These are phyloP conservation scores for Eilema griseolum DNA, from an alignment of 2,888 invertebrate genomes.

Conservation along the genomic window DNA sequence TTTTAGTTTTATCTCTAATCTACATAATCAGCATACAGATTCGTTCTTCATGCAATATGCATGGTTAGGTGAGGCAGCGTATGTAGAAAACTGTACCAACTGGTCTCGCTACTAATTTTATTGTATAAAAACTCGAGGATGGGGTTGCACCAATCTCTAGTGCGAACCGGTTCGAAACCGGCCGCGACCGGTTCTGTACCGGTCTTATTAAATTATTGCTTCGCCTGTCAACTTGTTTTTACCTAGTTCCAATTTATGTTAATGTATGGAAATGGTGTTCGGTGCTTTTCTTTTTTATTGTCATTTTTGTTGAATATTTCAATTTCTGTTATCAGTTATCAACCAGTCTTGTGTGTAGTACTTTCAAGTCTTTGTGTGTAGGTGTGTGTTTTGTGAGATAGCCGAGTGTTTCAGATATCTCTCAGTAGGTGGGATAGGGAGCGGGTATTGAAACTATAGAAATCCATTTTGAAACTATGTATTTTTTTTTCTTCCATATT, in stretches of 20 bases:
- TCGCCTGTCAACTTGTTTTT: slow-evolving; percentile 63
- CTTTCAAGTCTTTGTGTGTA: slow-evolving; percentile 6
- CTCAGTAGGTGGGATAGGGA: slow-evolving; percentile 23
- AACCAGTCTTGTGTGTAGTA: neutral
- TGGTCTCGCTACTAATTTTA: slow-evolving; percentile 48
- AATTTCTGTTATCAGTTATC: slow-evolving; percentile 18
- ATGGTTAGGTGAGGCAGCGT: slow-evolving; percentile 25
- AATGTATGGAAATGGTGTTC: slow-evolving; percentile 67
- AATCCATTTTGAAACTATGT: slow-evolving; percentile 84
- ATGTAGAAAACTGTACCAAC: slow-evolving; percentile 51
- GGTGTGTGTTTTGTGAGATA: slow-evolving; percentile 23
- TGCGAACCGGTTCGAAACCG: slow-evolving; percentile 55
- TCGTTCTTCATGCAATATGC: slow-evolving; percentile 22
- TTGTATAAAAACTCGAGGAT: slow-evolving; percentile 56
- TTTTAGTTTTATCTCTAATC: slow-evolving; percentile 31
- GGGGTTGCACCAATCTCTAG: slow-evolving; percentile 68
- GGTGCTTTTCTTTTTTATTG: slow-evolving; percentile 59
- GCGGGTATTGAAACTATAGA: slow-evolving; percentile 65
- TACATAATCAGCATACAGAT: slow-evolving; percentile 32
- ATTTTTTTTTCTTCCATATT: slow-evolving; percentile 82
- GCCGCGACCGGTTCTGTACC: slow-evolving; percentile 60
- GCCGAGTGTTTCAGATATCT: slow-evolving; percentile 13
- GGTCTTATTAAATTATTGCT: slow-evolving; percentile 61
- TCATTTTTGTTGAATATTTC: slow-evolving; percentile 56
- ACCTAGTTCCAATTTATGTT: slow-evolving; percentile 66